These are phyloP conservation scores for Monomorium pharaonis DNA, from an alignment of 1,140 invertebrate species.

Conservation along the genomic window DNA sequence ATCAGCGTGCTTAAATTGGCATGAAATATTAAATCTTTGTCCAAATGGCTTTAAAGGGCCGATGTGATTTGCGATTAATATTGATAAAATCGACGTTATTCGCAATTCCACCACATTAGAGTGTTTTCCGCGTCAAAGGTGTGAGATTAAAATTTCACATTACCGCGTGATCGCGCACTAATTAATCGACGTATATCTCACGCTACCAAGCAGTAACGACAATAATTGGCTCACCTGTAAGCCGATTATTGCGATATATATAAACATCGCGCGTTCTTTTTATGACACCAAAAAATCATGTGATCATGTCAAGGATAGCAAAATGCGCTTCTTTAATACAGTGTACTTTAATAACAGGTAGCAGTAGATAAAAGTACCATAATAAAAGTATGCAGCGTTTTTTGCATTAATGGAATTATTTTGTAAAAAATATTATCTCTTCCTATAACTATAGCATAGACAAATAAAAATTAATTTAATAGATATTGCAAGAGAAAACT, in stretches of 20 bases:
- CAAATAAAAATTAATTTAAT: not conserved
- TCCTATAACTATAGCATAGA: not conserved
- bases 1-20: conserved; percentile 47
- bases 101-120: conserved; percentile 22
- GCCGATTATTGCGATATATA: conserved; percentile 56
- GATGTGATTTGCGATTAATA: conserved; percentile 27
- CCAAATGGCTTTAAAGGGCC: conserved; percentile 44
- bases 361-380: not conserved
- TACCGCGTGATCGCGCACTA: conserved; percentile 61
- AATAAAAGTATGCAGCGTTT: conserved; percentile 9
- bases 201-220: conserved; percentile 53
- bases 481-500: not conserved
- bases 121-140: conserved; percentile 42
- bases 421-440: not conserved
- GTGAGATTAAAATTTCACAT: conserved; percentile 62
- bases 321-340: conserved; percentile 6
- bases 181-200: conserved; percentile 61
- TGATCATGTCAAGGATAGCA: not conserved
- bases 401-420: conserved; percentile 9
- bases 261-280: conserved; percentile 22
- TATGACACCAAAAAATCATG: conserved; percentile 44
- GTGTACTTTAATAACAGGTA: not conserved
- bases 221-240: conserved; percentile 66
- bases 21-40: conserved; percentile 55
- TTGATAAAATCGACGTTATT: conserved; percentile 33